Evolutionary conservation across 2,797 vertebrate genomes (phyloP).

Genomic region (Acanthurus leucopareius): DNA sequence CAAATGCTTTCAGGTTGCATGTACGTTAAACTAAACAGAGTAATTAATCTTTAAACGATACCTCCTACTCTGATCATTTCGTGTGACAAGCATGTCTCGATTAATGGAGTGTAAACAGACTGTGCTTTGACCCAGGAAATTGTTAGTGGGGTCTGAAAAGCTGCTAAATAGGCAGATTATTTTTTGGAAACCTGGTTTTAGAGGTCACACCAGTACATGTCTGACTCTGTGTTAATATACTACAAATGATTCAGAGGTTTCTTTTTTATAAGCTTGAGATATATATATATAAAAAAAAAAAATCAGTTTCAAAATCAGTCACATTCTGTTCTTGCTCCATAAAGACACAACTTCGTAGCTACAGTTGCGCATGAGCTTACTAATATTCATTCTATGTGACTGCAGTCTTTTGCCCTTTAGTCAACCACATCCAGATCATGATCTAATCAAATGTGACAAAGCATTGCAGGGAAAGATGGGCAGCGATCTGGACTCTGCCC

Average conservation of each 20-base stretch:
- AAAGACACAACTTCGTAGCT: constrained; percentile 25
- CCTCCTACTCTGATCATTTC: constrained; percentile 51
- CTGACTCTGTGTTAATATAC: not conserved
- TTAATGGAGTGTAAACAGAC: constrained; percentile 57
- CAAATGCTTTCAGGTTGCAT: constrained; percentile 74
- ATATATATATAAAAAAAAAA: not conserved
- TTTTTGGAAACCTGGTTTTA: constrained; percentile 1
- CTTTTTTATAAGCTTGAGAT: not conserved
- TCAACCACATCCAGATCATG: constrained; percentile 85
- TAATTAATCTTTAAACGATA: constrained; percentile 76
- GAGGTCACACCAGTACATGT: constrained; percentile 35
- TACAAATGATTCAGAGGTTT: not conserved
- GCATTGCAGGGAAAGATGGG: constrained; percentile 79
- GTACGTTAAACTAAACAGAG: constrained; percentile 79
- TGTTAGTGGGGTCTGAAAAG: constrained; percentile 65
- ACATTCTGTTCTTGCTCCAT: constrained; percentile 12
- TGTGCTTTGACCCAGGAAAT: constrained; percentile 72
- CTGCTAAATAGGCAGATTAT: constrained; percentile 49
- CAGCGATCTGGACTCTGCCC: constrained; percentile 78
- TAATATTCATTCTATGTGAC: constrained; percentile 71
- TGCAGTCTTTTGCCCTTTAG: constrained; percentile 76
- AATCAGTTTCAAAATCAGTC: constrained; percentile 8
- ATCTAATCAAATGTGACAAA: constrained; percentile 88
- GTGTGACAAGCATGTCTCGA: constrained; percentile 56
- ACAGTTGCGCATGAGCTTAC: constrained; percentile 53